Evolutionary conservation across 2,797 vertebrate species (phyloP).

Genomic region (Myripristis jacobus): DNA sequence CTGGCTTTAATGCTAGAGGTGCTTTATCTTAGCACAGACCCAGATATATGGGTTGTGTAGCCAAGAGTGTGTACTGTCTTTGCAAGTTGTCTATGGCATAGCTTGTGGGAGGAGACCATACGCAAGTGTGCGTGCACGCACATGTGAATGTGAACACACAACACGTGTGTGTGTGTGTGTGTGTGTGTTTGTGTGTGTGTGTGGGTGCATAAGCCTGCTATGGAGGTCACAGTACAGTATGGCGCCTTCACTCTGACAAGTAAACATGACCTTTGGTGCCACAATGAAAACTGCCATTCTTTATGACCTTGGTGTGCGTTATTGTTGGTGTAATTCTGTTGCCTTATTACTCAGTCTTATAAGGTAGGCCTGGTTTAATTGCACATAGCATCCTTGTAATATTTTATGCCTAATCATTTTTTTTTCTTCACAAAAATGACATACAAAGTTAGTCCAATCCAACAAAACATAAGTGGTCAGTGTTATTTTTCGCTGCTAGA

Average conservation of each 20-base stretch:
- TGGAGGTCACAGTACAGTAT: constrained; percentile 84
- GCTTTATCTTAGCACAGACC: constrained; percentile 74
- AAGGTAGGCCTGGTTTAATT: constrained; percentile 44
- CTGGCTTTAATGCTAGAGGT: constrained; percentile 75
- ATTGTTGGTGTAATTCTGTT: constrained; percentile 73
- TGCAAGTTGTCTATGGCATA: constrained; percentile 64
- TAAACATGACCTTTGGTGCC: constrained; percentile 85
- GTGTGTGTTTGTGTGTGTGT: constrained; percentile 42
- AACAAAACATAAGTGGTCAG: too few relatives aligned
- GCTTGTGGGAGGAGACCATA: constrained; percentile 54
- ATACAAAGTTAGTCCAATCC: not conserved
- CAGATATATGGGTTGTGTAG: constrained; percentile 71
- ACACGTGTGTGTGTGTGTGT: constrained; percentile 26
- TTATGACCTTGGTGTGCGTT: constrained; percentile 77
- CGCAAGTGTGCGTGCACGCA: constrained; percentile 61
- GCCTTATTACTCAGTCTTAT: constrained; percentile 55
- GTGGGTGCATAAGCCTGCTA: constrained; percentile 71
- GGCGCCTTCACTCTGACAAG: constrained; percentile 84
- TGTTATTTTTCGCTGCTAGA: too few relatives aligned
- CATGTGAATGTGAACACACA: constrained; percentile 63
- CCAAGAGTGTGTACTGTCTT: constrained; percentile 54
- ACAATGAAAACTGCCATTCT: constrained; percentile 78
- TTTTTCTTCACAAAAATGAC: constrained; percentile 7
- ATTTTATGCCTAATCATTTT: constrained; percentile 2
- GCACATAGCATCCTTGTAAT: not conserved